phyloP scores from a whole-genome alignment of 1,140 invertebrate species.

The Phocides pigmalion region DNA sequence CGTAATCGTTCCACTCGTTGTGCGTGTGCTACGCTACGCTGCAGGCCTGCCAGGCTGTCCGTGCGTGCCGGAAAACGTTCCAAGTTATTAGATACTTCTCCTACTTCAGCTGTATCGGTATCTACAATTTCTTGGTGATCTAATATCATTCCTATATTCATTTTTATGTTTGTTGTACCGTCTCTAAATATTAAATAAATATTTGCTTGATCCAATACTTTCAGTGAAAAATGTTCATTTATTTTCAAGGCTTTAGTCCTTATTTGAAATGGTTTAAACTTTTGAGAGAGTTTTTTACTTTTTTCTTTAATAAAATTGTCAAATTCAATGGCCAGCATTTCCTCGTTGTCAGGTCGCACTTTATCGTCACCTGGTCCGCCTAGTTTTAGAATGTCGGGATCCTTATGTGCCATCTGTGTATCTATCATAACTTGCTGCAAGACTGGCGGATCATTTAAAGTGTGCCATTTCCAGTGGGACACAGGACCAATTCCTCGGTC shows the following conservation, averaged over 20 bases:
- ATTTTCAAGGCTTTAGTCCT: slow-evolving; percentile 79
- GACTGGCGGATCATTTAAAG: slow-evolving; percentile 73
- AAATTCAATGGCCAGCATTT: slow-evolving; percentile 76
- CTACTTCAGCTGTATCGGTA: slow-evolving; percentile 69
- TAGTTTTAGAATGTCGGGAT: slow-evolving; percentile 64
- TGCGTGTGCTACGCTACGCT: slow-evolving; percentile 58
- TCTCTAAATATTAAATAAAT: slow-evolving; percentile 71
- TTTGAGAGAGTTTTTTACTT: slow-evolving; percentile 65
- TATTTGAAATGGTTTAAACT: slow-evolving; percentile 75
- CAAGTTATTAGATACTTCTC: slow-evolving; percentile 66
- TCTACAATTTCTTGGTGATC: slow-evolving; percentile 75
- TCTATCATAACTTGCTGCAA: slow-evolving; percentile 78
- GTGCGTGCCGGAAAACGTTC: slow-evolving; percentile 66
- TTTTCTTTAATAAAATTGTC: slow-evolving; percentile 77
- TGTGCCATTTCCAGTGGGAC: slow-evolving; percentile 78
- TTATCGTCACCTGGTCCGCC: slow-evolving; percentile 52
- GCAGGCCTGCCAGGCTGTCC: slow-evolving; percentile 63
- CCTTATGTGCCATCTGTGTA: slow-evolving; percentile 70
- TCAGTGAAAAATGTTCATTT: slow-evolving; percentile 72
- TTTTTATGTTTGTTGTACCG: slow-evolving; percentile 58
- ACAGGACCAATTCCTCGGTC: slow-evolving; percentile 67
- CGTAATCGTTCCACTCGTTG: slow-evolving; percentile 52
- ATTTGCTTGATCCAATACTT: slow-evolving; percentile 74
- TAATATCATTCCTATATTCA: slow-evolving; percentile 61
- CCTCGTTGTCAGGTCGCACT: slow-evolving; percentile 61